phyloP scores from a whole-genome alignment of 2,888 invertebrate species.

The Hyles lineata region DNA sequence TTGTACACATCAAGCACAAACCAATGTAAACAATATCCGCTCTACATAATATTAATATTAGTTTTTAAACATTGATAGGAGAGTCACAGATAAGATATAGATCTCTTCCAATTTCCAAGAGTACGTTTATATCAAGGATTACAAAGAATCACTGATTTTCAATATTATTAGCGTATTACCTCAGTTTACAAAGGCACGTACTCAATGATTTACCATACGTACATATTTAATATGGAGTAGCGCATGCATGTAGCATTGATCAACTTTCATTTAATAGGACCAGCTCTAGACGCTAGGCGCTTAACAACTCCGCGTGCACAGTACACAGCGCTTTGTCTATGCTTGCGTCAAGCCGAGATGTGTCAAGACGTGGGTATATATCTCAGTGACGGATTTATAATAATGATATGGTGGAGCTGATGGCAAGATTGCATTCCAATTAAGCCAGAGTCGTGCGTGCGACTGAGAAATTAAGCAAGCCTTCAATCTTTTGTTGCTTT shows the following conservation, averaged over 20 bases:
- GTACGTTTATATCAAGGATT: neutral
- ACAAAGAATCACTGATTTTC: neutral
- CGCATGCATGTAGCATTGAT: constrained; percentile 28
- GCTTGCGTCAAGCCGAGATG: constrained; percentile 30
- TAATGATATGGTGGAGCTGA: constrained; percentile 42
- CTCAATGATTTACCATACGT: constrained; percentile 6
- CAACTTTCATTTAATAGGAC: constrained; percentile 23
- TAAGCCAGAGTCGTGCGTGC: constrained; percentile 72
- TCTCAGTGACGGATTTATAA: constrained; percentile 23
- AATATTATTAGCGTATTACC: neutral
- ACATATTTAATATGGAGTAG: constrained; percentile 10
- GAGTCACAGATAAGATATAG: too few relatives aligned
- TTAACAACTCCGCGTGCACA: neutral
- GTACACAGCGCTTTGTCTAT: neutral
- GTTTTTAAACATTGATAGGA: too few relatives aligned
- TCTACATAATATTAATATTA: too few relatives aligned
- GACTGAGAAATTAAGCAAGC: constrained; percentile 79
- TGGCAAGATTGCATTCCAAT: constrained; percentile 71
- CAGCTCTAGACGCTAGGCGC: constrained; percentile 1
- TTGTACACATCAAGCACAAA: too few relatives aligned
- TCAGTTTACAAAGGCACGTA: neutral
- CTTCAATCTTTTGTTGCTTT: constrained; percentile 77
- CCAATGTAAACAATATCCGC: too few relatives aligned
- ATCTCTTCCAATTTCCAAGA: too few relatives aligned
- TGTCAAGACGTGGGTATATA: constrained; percentile 42